Percentiles rank a stretch among this genome's conserved stretches.
Evolutionary conservation across 2,888 invertebrate species (phyloP).

Genomic region (Hipparchia sbordonii): DNA sequence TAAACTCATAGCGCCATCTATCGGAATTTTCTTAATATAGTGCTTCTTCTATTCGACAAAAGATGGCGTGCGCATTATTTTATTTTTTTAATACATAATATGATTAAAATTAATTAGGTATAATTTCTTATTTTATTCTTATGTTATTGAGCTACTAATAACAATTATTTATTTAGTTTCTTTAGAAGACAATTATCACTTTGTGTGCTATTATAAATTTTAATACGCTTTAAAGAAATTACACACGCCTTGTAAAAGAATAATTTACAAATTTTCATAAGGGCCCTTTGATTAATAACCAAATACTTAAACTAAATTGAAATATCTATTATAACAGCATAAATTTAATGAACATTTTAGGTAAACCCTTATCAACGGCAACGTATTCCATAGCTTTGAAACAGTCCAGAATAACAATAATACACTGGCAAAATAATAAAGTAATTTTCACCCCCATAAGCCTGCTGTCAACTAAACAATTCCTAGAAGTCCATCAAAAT

Average conservation of each 20-base stretch:
- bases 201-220: too few relatives aligned
- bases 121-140: neutral
- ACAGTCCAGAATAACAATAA: slow-evolving; percentile 64
- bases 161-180: neutral
- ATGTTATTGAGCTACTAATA: neutral
- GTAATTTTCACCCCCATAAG: slow-evolving; percentile 69
- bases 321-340: slow-evolving; percentile 13
- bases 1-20: slow-evolving; percentile 59
- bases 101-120: too few relatives aligned
- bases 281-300: too few relatives aligned
- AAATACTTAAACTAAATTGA: neutral
- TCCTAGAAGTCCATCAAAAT: slow-evolving; percentile 79
- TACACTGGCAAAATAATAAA: slow-evolving; percentile 65
- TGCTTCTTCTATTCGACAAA: slow-evolving; percentile 50
- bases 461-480: slow-evolving; percentile 77
- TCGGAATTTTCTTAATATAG: slow-evolving; percentile 33
- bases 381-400: slow-evolving; percentile 65
- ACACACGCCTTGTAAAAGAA: too few relatives aligned
- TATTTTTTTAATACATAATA: too few relatives aligned
- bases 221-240: too few relatives aligned
- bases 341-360: slow-evolving; percentile 44
- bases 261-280: too few relatives aligned
- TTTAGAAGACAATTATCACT: too few relatives aligned
- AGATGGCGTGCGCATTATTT: slow-evolving; percentile 49
- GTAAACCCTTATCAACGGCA: slow-evolving; percentile 58